A percentile compares a stretch with the other conserved stretches of the same genome.
These are phyloP conservation scores for Lampris incognitus DNA, from an alignment of 2,113 vertebrate species.

Conservation along the genomic window DNA sequence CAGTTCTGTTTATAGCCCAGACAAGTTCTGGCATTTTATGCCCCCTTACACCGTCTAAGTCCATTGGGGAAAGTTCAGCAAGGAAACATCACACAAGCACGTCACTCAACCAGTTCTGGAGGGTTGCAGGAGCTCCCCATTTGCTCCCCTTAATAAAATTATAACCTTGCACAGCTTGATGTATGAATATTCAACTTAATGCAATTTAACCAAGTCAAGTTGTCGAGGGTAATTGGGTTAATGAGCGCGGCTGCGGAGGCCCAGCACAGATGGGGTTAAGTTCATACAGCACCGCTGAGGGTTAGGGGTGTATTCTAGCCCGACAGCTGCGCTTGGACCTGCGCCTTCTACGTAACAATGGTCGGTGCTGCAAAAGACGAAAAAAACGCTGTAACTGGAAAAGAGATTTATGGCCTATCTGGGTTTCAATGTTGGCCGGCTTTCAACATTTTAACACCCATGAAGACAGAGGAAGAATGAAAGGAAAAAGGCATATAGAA, in stretches of 20 bases:
- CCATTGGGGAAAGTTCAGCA: too few relatives aligned
- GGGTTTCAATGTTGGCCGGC: slow-evolving; percentile 35
- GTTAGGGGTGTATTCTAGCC: slow-evolving; percentile 42
- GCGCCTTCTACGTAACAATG: slow-evolving; percentile 46
- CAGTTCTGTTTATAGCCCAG: not conserved
- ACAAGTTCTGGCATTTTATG: not conserved
- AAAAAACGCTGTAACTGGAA: slow-evolving; percentile 10
- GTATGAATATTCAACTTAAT: too few relatives aligned
- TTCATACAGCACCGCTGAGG: slow-evolving; percentile 37
- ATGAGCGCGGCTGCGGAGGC: slow-evolving; percentile 20
- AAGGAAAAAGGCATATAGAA: not conserved
- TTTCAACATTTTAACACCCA: slow-evolving; percentile 40
- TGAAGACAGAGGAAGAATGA: not conserved
- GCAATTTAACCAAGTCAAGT: too few relatives aligned
- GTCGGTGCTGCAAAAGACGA: slow-evolving; percentile 20
- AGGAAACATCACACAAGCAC: too few relatives aligned
- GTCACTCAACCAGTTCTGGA: too few relatives aligned
- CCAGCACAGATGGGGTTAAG: slow-evolving; percentile 42
- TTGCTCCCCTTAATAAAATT: too few relatives aligned
- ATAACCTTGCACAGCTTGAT: too few relatives aligned
- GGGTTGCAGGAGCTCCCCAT: too few relatives aligned
- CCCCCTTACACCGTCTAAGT: not conserved
- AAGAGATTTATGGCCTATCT: slow-evolving; percentile 38
- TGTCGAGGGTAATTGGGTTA: not conserved
- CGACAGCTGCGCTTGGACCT: slow-evolving; percentile 54